These are phyloP conservation scores for Daubentonia madagascariensis DNA, from an alignment of 2,113 vertebrate species.

Conservation along the genomic window DNA sequence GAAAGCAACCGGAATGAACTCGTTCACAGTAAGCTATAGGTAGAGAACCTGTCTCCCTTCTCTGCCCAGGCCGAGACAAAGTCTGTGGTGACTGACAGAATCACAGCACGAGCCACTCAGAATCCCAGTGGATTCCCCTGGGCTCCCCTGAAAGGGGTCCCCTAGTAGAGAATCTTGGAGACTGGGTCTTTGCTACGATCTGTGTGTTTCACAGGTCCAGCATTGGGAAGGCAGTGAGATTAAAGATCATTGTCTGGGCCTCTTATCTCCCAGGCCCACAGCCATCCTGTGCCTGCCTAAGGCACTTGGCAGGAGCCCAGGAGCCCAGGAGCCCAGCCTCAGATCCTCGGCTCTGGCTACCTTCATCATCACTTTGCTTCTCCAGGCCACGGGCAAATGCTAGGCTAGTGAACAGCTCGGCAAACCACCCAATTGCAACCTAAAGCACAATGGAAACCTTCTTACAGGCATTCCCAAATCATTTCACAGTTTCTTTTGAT, in stretches of 20 bases:
- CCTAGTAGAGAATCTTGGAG: neutral
- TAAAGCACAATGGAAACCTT: neutral
- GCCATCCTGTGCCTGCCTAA: neutral
- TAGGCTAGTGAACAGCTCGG: accelerated
- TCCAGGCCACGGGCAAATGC: neutral
- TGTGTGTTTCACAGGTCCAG: neutral
- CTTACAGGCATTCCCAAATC: neutral
- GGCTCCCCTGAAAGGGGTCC: neutral
- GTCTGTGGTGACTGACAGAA: neutral
- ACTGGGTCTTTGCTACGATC: neutral
- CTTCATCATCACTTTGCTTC: neutral
- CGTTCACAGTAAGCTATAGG: neutral
- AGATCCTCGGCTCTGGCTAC: neutral
- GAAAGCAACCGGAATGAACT: neutral
- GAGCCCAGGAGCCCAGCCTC: neutral
- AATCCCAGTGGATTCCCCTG: neutral
- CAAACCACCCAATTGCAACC: neutral
- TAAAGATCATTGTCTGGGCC: neutral
- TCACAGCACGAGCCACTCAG: neutral
- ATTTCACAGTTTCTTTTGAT: neutral
- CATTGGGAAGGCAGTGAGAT: neutral
- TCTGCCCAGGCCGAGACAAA: neutral
- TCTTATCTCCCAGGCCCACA: neutral
- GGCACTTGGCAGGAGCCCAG: neutral
- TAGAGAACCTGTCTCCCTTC: neutral